Evolutionary conservation across 2,888 invertebrate species (phyloP), one percentile per base, ranked within the genome.

Genomic region (Agrilus biguttatus): DNA sequence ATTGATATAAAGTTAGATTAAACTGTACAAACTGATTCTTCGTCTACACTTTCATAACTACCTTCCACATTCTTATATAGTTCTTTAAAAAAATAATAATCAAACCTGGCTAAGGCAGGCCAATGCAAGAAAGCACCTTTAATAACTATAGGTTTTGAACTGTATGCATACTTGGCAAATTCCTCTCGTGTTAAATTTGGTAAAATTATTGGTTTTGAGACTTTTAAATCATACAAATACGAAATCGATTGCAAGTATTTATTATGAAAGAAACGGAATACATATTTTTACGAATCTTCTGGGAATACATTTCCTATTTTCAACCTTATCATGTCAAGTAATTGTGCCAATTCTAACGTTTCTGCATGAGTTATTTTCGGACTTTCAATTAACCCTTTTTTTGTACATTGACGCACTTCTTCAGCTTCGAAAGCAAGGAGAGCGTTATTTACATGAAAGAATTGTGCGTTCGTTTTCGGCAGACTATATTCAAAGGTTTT

Each of bases 1-100:
- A 91, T 61, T 21, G 78, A 76, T 53, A 79, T 78, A 53, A 90
- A 77, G 62, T 88, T 78, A 14, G 86, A 85, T 62, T 82, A 61
- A 90, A 90, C 55, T 85, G 85, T 41, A 90, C 72, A 66, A 90
- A 90, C 60, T 88, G 88, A 54, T 53, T 85, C 84, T 49, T 86
- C 80, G 46, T 82, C 79, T 1, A 83, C 72, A 52, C 78, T 80
- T 48, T 80, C 80, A 57, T 83, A 77, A 39, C 84, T 80, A 39
- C 79, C 86, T 1, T 73, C 73, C 37, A 77, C 75, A 40, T 68
- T 66, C 47, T 77, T 74, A 62, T 86, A 87, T 36, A 86, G 62
- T 45, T 74, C 68, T 61, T 79, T 80, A 51, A 87, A 80, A 62
- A 76, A 78, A 14, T 74, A 61, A 63, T 75, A 80, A 62, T 72